Conservation (phyloP, 64 coral and sea anemone genomes). For the Montipora foliosa region DNA sequence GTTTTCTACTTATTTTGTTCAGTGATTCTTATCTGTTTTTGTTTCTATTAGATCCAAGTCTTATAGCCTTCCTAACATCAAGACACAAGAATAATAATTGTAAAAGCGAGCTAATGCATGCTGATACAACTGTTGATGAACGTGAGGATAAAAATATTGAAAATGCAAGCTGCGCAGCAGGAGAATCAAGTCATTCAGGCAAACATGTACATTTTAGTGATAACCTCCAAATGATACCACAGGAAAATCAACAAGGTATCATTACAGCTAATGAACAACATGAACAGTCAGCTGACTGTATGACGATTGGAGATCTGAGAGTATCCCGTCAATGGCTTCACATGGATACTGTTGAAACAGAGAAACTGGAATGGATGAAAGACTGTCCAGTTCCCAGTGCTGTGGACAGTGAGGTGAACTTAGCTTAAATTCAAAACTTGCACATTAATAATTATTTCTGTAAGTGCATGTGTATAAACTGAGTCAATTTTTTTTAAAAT, state of each 20-base stretch:
- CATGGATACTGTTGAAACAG: constrained; percentile 88
- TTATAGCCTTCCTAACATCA: constrained; percentile 70
- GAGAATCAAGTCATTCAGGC: background rate
- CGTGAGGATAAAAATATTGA: background rate
- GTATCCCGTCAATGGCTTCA: constrained; percentile 85
- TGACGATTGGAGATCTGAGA: constrained; percentile 20
- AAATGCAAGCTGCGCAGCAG: background rate
- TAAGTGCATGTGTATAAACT: no score
- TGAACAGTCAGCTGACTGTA: constrained; percentile 2
- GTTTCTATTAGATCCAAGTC: constrained; percentile 68
- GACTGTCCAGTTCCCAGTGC: constrained; percentile 80
- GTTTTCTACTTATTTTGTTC: background rate
- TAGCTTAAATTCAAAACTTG: background rate
- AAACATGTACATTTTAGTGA: constrained; percentile 85
- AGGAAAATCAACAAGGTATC: background rate
- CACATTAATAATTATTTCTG: no score
- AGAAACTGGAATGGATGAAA: constrained; percentile 99
- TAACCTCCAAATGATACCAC: constrained; percentile 34
- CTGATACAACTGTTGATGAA: background rate
- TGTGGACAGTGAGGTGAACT: constrained; percentile 65
- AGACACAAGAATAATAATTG: constrained; percentile 16
- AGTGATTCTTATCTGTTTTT: background rate
- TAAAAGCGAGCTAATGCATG: background rate
- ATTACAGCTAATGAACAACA: constrained; percentile 31
- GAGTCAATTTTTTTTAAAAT: no score